Base-by-base conservation (phyloP, 1,140 invertebrate genomes). In the Scaptomyza pallida region DNA sequence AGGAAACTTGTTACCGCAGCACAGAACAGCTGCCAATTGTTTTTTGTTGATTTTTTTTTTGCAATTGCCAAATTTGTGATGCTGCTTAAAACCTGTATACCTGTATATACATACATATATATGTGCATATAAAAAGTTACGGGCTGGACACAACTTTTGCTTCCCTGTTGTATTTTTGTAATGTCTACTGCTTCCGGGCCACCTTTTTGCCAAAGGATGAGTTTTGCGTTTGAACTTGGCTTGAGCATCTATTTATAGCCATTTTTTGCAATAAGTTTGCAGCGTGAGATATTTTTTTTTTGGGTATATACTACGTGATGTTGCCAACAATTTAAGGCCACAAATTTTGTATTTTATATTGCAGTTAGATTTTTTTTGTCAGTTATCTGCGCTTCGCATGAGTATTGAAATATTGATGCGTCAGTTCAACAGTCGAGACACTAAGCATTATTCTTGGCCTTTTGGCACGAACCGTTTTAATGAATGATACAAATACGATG, bases 81-180 rank as follows among this genome's bases (percentile, higher is more conserved):
- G 54, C 37, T 23, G 35, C 16, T 37, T 64, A 55, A 44, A 77
- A 54, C 41, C 40, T 13, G 19, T 52, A 9, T 19, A 1, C n/a
- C n/a, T n/a, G n/a, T 3, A 12, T 6, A 12, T 12, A 52, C 9
- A n/a, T 43, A 17, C 52, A 45, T 33, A 19, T 35, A 15, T 35
- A 16, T 52, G 10, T 30, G 6, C 16, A 9, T 26, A 26, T 50
- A 57, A 15, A 33, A 54, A 59, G 30, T 45, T 16, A 54, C 70
- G 68, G 50, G 50, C 52, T 65, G 80, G 63, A 54, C 74, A 51
- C 69, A 54, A 44, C 16, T 73, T 73, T 56, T 10, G 26, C 69
- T 85, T 85, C 80, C 80, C 69, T 26, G 81, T 86, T 86, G 70
- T 81, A 85, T 85, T 85, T 85, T 80, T 33, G 76, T 72, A 47